Percentiles rank a stretch among this genome's conserved stretches.
These are phyloP conservation scores for Panulirus ornatus DNA, from an alignment of 1,140 invertebrate species.

Conservation along the genomic window DNA sequence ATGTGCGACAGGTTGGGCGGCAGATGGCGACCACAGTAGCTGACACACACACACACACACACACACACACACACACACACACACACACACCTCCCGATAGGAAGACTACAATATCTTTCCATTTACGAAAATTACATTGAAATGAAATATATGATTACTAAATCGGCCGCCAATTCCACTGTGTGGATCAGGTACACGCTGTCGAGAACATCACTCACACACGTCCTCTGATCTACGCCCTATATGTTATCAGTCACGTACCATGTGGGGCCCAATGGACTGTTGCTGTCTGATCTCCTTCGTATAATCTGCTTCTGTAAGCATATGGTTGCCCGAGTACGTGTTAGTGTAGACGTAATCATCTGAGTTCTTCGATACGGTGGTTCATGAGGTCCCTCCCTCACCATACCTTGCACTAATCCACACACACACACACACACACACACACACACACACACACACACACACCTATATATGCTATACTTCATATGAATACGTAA, in stretches of 20 bases:
- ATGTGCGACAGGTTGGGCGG: slow-evolving; percentile 47
- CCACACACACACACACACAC: too few relatives aligned
- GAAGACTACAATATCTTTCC: neutral
- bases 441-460: too few relatives aligned
- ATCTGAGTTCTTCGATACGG: too few relatives aligned
- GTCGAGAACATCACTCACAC: neutral
- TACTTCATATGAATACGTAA: too few relatives aligned
- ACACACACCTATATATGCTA: neutral
- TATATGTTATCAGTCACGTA: neutral
- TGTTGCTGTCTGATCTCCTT: neutral
- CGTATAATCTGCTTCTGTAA: neutral
- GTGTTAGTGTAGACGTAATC: too few relatives aligned
- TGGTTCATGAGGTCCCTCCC: too few relatives aligned
- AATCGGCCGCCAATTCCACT: neutral
- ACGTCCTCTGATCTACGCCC: neutral
- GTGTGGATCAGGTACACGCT: neutral
- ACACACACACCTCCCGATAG: neutral
- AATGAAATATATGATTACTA: neutral
- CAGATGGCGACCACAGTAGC: neutral
- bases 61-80: neutral
- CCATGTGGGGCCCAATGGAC: neutral
- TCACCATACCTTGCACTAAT: too few relatives aligned
- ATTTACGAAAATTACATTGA: neutral
- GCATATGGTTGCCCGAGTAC: too few relatives aligned
- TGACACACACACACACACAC: neutral